Conservation (phyloP, 2,888 invertebrate genomes). For the Tribolium freemani region DNA sequence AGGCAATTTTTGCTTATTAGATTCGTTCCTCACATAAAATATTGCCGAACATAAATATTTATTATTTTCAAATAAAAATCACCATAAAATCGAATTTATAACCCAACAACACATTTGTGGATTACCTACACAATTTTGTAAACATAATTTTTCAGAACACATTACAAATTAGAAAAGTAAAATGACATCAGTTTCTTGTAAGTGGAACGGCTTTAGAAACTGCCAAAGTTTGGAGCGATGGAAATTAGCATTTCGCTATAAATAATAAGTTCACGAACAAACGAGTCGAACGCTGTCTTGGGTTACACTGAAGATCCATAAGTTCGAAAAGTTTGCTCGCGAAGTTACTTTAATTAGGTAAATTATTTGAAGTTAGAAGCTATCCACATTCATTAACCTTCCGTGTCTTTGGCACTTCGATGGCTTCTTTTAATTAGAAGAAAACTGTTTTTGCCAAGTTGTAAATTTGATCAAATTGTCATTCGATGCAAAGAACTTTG, state of each 20-base stretch:
- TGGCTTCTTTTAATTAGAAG: constrained; percentile 5
- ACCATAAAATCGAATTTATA: constrained; percentile 16
- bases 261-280: constrained; percentile 36
- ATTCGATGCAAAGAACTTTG: not conserved
- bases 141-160: not conserved
- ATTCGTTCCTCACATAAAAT: constrained; percentile 12
- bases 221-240: constrained; percentile 21
- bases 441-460: constrained; percentile 3
- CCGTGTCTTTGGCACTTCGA: not conserved
- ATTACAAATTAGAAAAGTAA: not conserved
- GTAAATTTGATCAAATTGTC: not conserved
- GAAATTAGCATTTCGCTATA: constrained; percentile 25
- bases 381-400: constrained; percentile 27
- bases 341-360: constrained; percentile 31
- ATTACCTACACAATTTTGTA: not conserved
- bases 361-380: constrained; percentile 30
- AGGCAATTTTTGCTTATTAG: constrained; percentile 20
- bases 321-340: constrained; percentile 25
- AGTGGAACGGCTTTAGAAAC: not conserved
- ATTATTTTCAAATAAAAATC: constrained; percentile 21
- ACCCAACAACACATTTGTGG: not conserved
- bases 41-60: constrained; percentile 20
- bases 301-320: constrained; percentile 11
- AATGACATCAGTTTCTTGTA: not conserved
- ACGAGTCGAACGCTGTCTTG: constrained; percentile 26